Base-by-base conservation (phyloP, 2,797 vertebrate species). In the Salmo trutta region DNA sequence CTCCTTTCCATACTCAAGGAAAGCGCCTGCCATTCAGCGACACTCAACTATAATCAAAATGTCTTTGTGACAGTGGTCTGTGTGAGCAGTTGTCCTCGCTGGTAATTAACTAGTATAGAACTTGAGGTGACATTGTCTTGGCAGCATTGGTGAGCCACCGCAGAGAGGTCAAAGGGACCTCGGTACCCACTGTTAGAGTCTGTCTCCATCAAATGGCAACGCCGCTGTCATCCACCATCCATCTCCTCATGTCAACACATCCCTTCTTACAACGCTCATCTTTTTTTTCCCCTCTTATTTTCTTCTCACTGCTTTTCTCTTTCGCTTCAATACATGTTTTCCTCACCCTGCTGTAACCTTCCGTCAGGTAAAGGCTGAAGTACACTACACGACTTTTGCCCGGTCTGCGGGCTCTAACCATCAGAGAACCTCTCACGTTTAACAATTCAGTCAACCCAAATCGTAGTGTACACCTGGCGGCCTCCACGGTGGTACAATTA, bases 1-100 rank as follows among this genome's bases (percentile, higher is more conserved):
- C 68, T 79, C 71, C n/a, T 72, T 24, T 24, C 73, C 24, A 64
- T 52, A 65, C 75, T 86, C 66, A 77, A 78, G 76, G 67, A 79
- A 65, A 77, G 31, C 68, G 74, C 51, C 52, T 47, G 33, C 1
- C 56, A 80, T 77, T 76, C 36, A 77, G 27, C 19, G 68, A 5
- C 24, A 31, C n/a, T 77, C 66, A 71, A 75, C 77, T 27, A 21
- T 79, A 54, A 31, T 68, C 66, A 71, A 80, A 79, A 31, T 2
- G 77, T 17, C 33, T 75, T 17, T 19, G 33, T 5, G 15, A 33
- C 17, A 10, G 27, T 36, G 68, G n/a, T 54, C 69, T 54, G 52
- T 68, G 68, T 16, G 70, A 73, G 17, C 31, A 2, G 66, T 74
- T 76, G 67, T 74, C 71, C 72, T 81, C 75, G 69, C 70, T 81